Evolutionary conservation across 2,888 invertebrate species (phyloP), one percentile per base, ranked within the genome.

Genomic region (Mechanitis messenoides): DNA sequence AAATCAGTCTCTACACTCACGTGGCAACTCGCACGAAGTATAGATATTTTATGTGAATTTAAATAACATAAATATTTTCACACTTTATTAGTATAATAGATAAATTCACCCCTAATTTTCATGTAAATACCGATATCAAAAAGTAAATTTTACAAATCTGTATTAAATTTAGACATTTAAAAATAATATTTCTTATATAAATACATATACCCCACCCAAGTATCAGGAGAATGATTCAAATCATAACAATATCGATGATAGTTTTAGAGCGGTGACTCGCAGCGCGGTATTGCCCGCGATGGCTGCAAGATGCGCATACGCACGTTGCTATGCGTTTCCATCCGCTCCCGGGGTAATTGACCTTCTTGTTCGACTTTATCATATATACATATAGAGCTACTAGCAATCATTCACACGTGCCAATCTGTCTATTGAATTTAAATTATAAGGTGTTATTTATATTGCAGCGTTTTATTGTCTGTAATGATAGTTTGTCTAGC

Each of bases 301-400:
- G 81, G 75, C 68, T 72, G 73, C 73, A 75, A 74, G 76, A 76
- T 81, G 82, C 80, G 79, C 79, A 72, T 75, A 78, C 80, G 83
- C 83, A 80, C 74, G 69, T 71, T 77, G 77, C 79, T 72, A 70
- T 72, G 76, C 75, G 76, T 75, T 76, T 72, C 71, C 73, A 69
- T 65, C 63, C 74, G 74, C 81, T 80, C 77, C 81, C 83, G 85
- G 83, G 87, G 84, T 87, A 75, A 76, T 75, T 71, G 81, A 78
- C 81, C 87, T 73, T 64, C 56, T 61, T 58, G 66, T 67, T 62
- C 65, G 28, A 61, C 58, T 68, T 76, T 78, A 75, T 64, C 6
- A 60, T 58, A 62, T 70, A 72, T 71, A 58, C 55, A 61, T 56
- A 61, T 66, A 68, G 61, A 64, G 54, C 56, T 60, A 62, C 70